Evolutionary conservation across 2,888 invertebrate genomes (phyloP).

Genomic region (Harmothoe impar): DNA sequence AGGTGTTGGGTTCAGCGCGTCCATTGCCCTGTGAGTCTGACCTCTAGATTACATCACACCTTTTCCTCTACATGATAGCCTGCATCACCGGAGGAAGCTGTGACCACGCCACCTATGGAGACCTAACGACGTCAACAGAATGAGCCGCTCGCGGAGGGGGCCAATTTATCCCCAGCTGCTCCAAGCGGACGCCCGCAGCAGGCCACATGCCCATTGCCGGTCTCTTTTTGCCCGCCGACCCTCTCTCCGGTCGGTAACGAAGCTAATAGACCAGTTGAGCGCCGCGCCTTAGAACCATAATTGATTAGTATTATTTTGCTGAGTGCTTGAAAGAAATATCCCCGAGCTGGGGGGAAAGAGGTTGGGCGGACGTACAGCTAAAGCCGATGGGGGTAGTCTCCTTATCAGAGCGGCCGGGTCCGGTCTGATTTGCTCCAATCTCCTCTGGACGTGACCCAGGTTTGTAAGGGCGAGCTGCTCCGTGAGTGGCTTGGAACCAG

Average conservation of each 20-base stretch:
- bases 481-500: background rate
- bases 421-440: slow-evolving; percentile 31
- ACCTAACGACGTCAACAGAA: background rate
- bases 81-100: background rate
- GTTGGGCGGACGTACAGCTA: background rate
- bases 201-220: slow-evolving; percentile 2
- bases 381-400: slow-evolving; percentile 23
- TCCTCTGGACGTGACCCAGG: slow-evolving; percentile 18
- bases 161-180: background rate
- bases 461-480: slow-evolving; percentile 21
- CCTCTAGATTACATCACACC: too few species aligned
- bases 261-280: slow-evolving; percentile 39
- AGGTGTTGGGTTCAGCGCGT: too few species aligned
- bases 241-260: background rate
- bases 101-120: slow-evolving; percentile 21
- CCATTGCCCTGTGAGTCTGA: too few species aligned
- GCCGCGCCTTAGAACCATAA: slow-evolving; percentile 10
- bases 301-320: slow-evolving; percentile 37
- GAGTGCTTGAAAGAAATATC: slow-evolving; percentile 20
- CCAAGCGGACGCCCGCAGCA: background rate
- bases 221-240: background rate
- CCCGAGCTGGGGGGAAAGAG: background rate
- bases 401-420: slow-evolving; percentile 27
- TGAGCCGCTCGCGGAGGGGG: too few species aligned
- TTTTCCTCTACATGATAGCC: too few species aligned